Evolutionary conservation across 2,113 vertebrate genomes (phyloP).

Genomic region (Hyla sarda): DNA sequence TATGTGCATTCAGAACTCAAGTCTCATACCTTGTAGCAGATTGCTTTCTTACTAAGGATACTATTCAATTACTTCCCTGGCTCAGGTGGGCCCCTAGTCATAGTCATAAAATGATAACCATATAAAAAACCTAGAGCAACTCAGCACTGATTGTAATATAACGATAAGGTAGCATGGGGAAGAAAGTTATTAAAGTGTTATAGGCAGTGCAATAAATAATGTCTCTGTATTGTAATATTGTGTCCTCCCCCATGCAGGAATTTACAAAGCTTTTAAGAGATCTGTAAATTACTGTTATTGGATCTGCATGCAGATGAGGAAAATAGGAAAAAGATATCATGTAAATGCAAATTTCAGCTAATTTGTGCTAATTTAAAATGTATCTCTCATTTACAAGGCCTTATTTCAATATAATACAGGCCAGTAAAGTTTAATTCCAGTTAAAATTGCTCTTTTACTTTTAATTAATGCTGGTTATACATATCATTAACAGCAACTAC

Average conservation of each 20-base stretch:
- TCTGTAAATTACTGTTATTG: conserved; percentile 49
- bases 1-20: not conserved
- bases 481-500: not conserved
- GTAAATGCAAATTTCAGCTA: conserved; percentile 42
- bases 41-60: not conserved
- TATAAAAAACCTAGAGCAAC: not conserved
- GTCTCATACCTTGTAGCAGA: not conserved
- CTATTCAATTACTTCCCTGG: not conserved
- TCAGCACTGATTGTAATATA: conserved; percentile 11
- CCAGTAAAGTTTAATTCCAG: conserved; percentile 14
- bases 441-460: conserved; percentile 30
- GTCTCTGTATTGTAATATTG: conserved; percentile 29
- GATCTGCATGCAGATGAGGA: conserved; percentile 27
- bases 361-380: conserved; percentile 44
- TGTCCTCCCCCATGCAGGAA: conserved; percentile 39
- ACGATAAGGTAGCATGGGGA: conserved; percentile 11
- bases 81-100: not conserved
- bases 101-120: conserved; percentile 14
- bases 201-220: conserved; percentile 28
- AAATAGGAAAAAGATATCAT: conserved; percentile 15
- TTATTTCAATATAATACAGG: conserved; percentile 40
- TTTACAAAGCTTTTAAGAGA: conserved; percentile 19
- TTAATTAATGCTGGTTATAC: conserved; percentile 18
- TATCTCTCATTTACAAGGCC: conserved; percentile 34
- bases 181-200: conserved; percentile 32